Percentiles rank a stretch among this genome's conserved stretches.
Evolutionary conservation across 2,113 vertebrate genomes (phyloP).

Genomic region (Ochotona curzoniae): DNA sequence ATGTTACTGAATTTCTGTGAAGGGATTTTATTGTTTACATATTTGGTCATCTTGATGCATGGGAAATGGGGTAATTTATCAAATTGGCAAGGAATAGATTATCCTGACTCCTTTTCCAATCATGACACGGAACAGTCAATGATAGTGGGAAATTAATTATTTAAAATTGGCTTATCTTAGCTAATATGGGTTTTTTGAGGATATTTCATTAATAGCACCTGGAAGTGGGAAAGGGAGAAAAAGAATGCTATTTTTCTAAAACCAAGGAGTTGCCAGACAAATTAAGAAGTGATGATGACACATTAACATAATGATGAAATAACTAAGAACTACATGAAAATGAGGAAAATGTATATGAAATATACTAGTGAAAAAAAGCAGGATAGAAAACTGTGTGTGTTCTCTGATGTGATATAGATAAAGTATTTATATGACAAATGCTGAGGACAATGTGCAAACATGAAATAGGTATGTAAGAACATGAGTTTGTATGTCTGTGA

Average conservation of each 20-base stretch:
- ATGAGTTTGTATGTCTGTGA: background rate
- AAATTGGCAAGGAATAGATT: conserved; percentile 45
- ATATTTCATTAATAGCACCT: background rate
- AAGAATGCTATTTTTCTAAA: conserved; percentile 28
- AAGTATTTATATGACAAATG: background rate
- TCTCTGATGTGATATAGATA: background rate
- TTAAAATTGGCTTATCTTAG: conserved; percentile 41
- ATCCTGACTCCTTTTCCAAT: conserved; percentile 6
- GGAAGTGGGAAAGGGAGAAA: background rate
- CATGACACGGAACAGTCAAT: background rate
- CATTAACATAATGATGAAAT: background rate
- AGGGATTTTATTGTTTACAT: conserved; percentile 34
- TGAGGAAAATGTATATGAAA: background rate
- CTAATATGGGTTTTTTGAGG: background rate
- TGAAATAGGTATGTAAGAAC: background rate
- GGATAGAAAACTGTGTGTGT: background rate
- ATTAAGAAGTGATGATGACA: background rate
- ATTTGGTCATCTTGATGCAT: background rate
- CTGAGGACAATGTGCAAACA: background rate
- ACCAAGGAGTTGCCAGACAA: background rate
- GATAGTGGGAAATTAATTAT: background rate
- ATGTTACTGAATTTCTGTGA: conserved; percentile 44
- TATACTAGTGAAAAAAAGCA: conserved; percentile 1
- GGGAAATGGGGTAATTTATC: conserved; percentile 13
- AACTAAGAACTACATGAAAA: background rate